Percentiles rank a stretch among this genome's conserved stretches.
These are phyloP conservation scores for Mionectes olivaceus DNA, from an alignment of 2,797 vertebrate genomes.

Conservation along the genomic window DNA sequence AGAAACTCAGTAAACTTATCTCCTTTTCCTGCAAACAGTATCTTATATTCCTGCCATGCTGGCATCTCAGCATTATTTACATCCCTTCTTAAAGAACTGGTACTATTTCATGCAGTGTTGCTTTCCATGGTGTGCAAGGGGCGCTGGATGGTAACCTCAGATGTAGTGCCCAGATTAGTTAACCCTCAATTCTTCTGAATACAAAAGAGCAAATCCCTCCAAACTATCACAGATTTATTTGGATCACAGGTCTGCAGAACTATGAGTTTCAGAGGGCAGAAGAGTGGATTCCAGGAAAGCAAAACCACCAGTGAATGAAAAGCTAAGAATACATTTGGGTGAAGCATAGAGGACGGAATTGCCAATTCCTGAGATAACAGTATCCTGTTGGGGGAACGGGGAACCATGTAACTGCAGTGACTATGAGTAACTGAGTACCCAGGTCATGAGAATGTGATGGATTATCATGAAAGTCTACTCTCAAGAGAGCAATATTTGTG, in stretches of 20 bases:
- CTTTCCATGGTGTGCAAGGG: not conserved
- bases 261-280: not conserved
- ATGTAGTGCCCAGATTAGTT: not conserved
- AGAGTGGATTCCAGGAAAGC: not conserved
- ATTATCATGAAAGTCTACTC: not conserved
- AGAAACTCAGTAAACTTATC: not conserved
- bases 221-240: not conserved
- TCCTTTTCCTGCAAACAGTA: not conserved
- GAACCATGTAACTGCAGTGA: not conserved
- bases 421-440: not conserved
- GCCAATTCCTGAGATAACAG: conserved; percentile 1
- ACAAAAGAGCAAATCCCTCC: not conserved
- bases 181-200: not conserved
- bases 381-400: not conserved
- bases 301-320: not conserved
- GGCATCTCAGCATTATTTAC: not conserved
- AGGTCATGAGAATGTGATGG: not conserved
- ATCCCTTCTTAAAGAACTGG: not conserved
- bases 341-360: not conserved
- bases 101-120: not conserved
- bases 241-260: not conserved
- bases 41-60: not conserved
- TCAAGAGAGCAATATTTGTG: not conserved
- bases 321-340: not conserved
- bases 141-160: not conserved